Conservation (phyloP, 2,888 invertebrate species). For the Acholoe squamosa region DNA sequence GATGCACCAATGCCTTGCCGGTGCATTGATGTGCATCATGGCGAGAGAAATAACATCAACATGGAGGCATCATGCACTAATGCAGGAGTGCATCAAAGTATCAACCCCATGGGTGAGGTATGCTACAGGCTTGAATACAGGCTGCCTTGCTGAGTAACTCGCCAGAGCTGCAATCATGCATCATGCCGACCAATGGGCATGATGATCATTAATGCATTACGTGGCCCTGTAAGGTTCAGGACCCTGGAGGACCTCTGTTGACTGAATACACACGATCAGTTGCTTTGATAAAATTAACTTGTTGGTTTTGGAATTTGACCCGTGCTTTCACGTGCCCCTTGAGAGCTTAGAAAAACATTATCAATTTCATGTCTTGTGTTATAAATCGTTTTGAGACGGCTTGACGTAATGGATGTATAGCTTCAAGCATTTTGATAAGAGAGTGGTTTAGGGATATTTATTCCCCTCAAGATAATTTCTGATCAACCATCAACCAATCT, state of each 20-base stretch:
- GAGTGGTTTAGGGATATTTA: neutral
- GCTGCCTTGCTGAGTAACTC: too few species aligned
- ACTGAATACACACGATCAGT: neutral
- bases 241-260: neutral
- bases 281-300: neutral
- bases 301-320: neutral
- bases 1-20: too few species aligned
- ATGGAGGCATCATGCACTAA: too few species aligned
- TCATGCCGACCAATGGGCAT: too few species aligned
- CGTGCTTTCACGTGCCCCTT: neutral
- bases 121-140: too few species aligned
- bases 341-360: neutral
- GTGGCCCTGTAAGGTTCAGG: too few species aligned
- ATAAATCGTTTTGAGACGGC: neutral
- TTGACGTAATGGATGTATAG: neutral
- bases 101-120: too few species aligned
- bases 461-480: neutral
- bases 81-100: too few species aligned
- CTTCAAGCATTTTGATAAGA: neutral
- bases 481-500: neutral
- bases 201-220: too few species aligned
- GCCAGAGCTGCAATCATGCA: neutral
- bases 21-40: too few species aligned
- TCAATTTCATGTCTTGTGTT: neutral
- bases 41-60: too few species aligned